Evolutionary conservation across 2,113 vertebrate species (phyloP).

Genomic region (Heterocephalus glaber): DNA sequence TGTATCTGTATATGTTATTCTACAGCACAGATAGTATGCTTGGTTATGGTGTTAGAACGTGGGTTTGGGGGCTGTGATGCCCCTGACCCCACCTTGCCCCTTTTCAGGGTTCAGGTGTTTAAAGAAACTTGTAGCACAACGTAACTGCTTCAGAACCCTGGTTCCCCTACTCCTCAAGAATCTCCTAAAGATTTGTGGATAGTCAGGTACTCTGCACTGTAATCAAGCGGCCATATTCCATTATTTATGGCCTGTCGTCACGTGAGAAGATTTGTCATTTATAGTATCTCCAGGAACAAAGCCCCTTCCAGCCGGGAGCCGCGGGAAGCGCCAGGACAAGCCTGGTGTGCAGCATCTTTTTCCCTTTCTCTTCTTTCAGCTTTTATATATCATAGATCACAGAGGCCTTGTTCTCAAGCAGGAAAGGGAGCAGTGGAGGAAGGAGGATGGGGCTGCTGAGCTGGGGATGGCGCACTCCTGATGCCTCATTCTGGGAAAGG

Average conservation of each 20-base stretch:
- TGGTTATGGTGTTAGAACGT: background rate
- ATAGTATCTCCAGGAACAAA: constrained; percentile 43
- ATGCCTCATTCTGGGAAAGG: background rate
- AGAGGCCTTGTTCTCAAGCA: background rate
- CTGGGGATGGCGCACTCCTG: background rate
- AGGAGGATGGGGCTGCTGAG: background rate
- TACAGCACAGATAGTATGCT: background rate
- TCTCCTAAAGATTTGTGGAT: background rate
- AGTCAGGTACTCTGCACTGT: too few species aligned
- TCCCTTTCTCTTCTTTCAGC: background rate
- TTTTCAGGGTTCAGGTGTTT: constrained; percentile 32
- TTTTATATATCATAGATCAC: constrained; percentile 42
- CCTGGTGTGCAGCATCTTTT: background rate
- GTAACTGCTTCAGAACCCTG: constrained; percentile 11
- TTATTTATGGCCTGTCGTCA: constrained; percentile 64
- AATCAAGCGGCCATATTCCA: constrained; percentile 11
- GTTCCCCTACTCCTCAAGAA: background rate
- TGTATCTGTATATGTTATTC: background rate
- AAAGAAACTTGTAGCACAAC: background rate
- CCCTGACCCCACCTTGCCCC: background rate
- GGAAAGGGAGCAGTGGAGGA: background rate
- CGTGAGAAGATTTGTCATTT: constrained; percentile 22
- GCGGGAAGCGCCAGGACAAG: background rate
- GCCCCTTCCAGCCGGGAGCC: background rate
- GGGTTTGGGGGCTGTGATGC: background rate